Base-by-base conservation (phyloP, 2,113 vertebrate genomes). In the Abramis brama region DNA sequence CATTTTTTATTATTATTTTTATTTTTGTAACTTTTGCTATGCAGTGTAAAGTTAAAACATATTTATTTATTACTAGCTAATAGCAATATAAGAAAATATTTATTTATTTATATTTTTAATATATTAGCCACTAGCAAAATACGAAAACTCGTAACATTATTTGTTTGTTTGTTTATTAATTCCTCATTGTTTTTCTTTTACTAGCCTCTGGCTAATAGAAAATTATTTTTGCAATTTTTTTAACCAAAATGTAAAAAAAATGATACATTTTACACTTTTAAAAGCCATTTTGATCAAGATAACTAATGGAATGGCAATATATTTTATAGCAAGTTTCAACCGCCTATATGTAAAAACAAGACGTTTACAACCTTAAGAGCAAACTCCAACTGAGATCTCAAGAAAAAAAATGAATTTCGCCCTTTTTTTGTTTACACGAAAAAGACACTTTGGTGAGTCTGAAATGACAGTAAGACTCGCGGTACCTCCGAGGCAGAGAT, bases 401-500 rank as follows among this genome's bases (percentile, higher is more conserved):
- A 71, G 33, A 39, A 39, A 23, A 27, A 5, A 70, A 39, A 71
- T 5, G 0, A 39, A 55, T 21, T 55, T 2, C 0, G 2, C 8
- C 68, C 19, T 21, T 68, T n/a, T 23, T 43, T 43, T n/a, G n/a
- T 39, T 39, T 39, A 39, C 39, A 60, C 57, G 9, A 15, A 30
- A 66, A 66, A 11, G n/a, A 47, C 33, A 33, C 33, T 33, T 33
- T 47, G 27, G 27, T 27, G 47, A 13, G 13, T 50, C 47, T 50
- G 47, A 52, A 21, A 57, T 1, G 19, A 21, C 27, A 17, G 13
- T 15, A 55, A 11, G n/a, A 13, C 43, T 64, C 19, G 2, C 45
- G 92, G 91, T 95, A 99, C 98, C 98, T 99, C 98, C 0, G 97
- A 97, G 30, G 97, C 95, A 0, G 97, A 97, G 91, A 99, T 99